Conservation (phyloP, 2,797 vertebrate genomes). For the Rhynchonycteris naso region DNA sequence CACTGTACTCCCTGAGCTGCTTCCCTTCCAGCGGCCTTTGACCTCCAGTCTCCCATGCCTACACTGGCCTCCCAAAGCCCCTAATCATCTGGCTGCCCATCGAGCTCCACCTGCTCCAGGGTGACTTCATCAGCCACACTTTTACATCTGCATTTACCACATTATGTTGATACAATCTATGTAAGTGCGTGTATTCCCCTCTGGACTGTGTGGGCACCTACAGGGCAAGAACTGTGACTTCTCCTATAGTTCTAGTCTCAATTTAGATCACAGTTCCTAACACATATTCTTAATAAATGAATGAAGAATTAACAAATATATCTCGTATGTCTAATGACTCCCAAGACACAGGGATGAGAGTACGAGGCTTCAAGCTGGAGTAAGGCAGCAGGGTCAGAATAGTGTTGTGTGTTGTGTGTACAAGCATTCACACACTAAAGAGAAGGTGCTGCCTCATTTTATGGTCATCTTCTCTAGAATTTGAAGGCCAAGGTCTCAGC, state of each 20-base stretch:
- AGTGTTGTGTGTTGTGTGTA: neutral
- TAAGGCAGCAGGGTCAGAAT: neutral
- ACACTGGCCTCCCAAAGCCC: neutral
- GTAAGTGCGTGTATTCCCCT: neutral
- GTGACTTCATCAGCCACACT: neutral
- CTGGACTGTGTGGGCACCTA: neutral
- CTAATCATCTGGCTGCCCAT: neutral
- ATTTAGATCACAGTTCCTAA: neutral
- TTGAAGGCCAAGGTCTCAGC: neutral
- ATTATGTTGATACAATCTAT: neutral
- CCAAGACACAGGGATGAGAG: neutral
- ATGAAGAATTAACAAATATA: neutral
- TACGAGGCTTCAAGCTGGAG: neutral
- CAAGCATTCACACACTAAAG: accelerated
- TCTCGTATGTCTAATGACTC: neutral
- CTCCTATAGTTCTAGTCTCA: neutral
- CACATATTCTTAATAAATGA: neutral
- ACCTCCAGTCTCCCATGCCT: neutral
- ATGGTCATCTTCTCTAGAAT: neutral
- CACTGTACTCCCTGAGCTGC: neutral
- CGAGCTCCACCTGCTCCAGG: neutral
- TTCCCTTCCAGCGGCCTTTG: neutral
- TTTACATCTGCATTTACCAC: neutral
- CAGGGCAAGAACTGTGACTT: neutral
- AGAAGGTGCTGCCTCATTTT: neutral